phyloP scores from a whole-genome alignment of 1,140 invertebrate species.

The Homarus americanus region DNA sequence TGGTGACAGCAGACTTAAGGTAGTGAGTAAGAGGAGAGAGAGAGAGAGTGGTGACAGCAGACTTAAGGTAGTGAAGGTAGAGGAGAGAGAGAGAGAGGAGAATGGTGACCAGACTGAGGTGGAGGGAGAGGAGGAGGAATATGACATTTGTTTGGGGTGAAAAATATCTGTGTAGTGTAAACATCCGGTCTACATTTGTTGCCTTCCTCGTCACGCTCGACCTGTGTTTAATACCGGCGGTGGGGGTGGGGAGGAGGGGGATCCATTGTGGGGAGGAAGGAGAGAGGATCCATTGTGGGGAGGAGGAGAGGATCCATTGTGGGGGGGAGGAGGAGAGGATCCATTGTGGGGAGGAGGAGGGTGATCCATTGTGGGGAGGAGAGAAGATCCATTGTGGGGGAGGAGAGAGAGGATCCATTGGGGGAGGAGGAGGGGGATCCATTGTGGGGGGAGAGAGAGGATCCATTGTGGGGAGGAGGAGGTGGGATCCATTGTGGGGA shows the following conservation, averaged over 20 bases:
- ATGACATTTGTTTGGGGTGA: conserved; percentile 40
- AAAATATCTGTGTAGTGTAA: conserved; percentile 44
- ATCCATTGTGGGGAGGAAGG: neutral
- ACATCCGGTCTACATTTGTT: conserved; percentile 42
- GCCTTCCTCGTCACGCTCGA: conserved; percentile 25
- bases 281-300: neutral
- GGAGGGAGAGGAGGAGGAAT: neutral
- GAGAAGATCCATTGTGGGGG: neutral
- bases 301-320: neutral
- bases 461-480: neutral
- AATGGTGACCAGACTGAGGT: neutral
- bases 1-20: neutral
- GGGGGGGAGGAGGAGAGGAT: neutral
- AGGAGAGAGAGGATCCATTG: neutral
- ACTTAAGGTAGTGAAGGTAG: neutral
- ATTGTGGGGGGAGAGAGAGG: neutral
- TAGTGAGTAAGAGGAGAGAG: neutral
- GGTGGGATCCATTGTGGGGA: neutral
- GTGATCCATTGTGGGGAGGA: neutral
- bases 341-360: neutral
- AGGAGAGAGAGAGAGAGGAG: neutral
- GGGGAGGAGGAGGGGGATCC: neutral
- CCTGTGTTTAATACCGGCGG: conserved; percentile 24
- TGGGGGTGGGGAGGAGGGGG: neutral
- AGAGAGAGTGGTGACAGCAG: neutral